Percentiles rank a stretch among this genome's conserved stretches.
Conservation (phyloP, 2,797 vertebrate genomes). For the Rhinogobio ventralis region DNA sequence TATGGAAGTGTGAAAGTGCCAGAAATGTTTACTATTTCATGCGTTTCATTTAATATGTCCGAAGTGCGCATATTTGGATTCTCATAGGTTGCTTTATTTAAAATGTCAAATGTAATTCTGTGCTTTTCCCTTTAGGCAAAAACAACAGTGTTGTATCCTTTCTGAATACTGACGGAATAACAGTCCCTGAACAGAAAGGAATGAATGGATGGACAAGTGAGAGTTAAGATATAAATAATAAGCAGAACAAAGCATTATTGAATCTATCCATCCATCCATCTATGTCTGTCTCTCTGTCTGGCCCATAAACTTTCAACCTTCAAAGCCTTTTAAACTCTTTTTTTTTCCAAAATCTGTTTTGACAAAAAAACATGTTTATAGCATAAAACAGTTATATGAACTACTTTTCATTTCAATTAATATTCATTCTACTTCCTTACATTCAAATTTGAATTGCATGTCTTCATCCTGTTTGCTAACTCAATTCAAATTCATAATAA, state of each 20-base stretch:
- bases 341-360: too few species aligned
- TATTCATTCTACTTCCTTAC: neutral
- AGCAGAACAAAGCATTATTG: too few species aligned
- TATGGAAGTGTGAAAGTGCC: neutral
- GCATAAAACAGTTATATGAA: neutral
- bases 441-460: neutral
- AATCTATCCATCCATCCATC: too few species aligned
- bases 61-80: neutral
- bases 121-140: conserved; percentile 55
- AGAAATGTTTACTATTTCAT: neutral
- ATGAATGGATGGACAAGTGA: neutral
- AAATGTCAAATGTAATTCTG: neutral
- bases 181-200: neutral
- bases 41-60: neutral
- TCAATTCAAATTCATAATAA: neutral
- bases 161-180: conserved; percentile 4
- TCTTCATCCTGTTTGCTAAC: neutral
- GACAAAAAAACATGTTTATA: too few species aligned
- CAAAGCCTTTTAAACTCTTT: too few species aligned
- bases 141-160: conserved; percentile 68
- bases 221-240: too few species aligned
- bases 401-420: neutral
- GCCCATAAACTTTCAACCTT: too few species aligned
- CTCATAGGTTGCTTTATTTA: neutral
- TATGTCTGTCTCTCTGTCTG: too few species aligned